Percentiles rank a stretch among this genome's conserved stretches.
Evolutionary conservation across 1,140 invertebrate genomes (phyloP).

Genomic region (Cydia pomonella): DNA sequence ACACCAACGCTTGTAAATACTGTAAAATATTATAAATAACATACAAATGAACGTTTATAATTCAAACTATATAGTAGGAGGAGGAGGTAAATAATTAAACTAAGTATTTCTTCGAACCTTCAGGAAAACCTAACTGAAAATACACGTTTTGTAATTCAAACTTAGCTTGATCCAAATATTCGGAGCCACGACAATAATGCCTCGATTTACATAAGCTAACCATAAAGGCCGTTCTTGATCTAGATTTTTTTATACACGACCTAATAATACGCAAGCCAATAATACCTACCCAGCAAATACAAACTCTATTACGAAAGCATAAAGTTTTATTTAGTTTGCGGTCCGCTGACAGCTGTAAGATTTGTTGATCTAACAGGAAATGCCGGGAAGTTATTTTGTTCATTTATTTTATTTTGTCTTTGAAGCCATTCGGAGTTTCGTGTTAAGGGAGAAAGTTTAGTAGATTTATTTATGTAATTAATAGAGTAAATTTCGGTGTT

Average conservation of each 20-base stretch:
- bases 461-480: constrained; percentile 10
- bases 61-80: no score
- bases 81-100: no score
- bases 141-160: background rate
- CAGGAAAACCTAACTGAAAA: background rate
- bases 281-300: background rate
- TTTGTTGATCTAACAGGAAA: background rate
- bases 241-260: constrained; percentile 20
- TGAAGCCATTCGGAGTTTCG: background rate
- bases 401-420: constrained; percentile 3
- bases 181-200: background rate
- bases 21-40: no score
- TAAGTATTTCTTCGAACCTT: no score
- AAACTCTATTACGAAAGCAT: background rate
- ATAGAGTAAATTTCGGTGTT: constrained; percentile 6
- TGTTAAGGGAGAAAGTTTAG: background rate
- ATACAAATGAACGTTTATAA: no score
- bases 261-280: no score
- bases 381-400: background rate
- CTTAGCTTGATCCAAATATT: background rate
- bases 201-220: constrained; percentile 20
- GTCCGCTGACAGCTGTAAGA: background rate
- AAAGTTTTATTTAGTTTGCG: background rate
- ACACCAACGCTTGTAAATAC: no score
- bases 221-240: constrained; percentile 28